Base-by-base conservation (phyloP, 2,113 vertebrate species). In the Vulpes lagopus region DNA sequence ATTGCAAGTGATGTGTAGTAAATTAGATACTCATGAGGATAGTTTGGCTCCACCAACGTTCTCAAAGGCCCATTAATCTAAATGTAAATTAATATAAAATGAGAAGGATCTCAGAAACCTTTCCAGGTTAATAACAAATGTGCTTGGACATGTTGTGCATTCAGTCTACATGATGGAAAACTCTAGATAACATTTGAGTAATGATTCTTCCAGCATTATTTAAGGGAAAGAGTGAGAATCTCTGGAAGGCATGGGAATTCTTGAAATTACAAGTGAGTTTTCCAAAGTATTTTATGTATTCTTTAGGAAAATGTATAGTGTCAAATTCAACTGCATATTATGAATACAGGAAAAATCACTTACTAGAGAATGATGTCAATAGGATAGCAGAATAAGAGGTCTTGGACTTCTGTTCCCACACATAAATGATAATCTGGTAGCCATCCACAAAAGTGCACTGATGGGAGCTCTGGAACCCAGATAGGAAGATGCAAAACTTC, bases 1-100 rank as follows among this genome's bases (percentile, higher is more conserved):
- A 67, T 14, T 69, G 7, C 4, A 82, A 53, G 27, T 73, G 3
- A 32, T 94, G 15, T 92, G 30, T 16, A 78, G 9, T 78, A 30
- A 60, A 83, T 79, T 59, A 90, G 23, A 79, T 73, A 73, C 69
- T 95, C 11, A 65, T 65, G 22, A 91, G 7, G 82, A 73, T 35
- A 80, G 23, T 23, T 93, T 95, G 1, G 8, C 19, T 32, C 12
- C 23, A 6, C 19, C 10, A 12, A 8, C 60, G 35, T 60, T 64
- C 8, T 93, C 64, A 81, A 91, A 74, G n/a, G 0, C 12, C 9
- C 19, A 38, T 89, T 35, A 88, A 96, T 93, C 51, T 88, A 95
- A 94, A 91, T 88, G 49, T 78, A 91, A 96, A 86, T 80, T 84
- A 69, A 79, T 71, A 51, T 80, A 88, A 87, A 84, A 84, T 67